These are phyloP conservation scores for Creontiades dilutus DNA, from an alignment of 2,888 invertebrate genomes.

Conservation along the genomic window DNA sequence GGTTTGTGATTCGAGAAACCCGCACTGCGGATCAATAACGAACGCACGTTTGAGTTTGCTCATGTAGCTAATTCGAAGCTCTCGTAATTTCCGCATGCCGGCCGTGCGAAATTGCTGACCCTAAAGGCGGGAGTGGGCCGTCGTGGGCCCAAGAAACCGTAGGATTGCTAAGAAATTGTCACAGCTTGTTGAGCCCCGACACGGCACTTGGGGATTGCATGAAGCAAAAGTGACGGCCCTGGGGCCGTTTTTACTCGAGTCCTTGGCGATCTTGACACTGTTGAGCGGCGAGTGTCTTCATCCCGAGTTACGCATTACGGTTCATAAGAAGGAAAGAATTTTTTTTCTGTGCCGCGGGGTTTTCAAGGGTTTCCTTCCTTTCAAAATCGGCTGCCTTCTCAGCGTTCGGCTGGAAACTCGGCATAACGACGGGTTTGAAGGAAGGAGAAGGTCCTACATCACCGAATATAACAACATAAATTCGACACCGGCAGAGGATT, in stretches of 20 bases:
- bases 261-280: slow-evolving; percentile 44
- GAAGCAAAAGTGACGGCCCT: slow-evolving; percentile 29
- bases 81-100: too few relatives aligned
- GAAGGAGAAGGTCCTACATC: too few relatives aligned
- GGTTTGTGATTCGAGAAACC: too few relatives aligned
- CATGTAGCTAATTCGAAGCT: too few relatives aligned
- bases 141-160: neutral
- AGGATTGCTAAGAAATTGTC: slow-evolving; percentile 58
- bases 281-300: slow-evolving; percentile 48
- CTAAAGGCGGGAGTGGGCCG: neutral
- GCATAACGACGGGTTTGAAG: too few relatives aligned
- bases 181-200: slow-evolving; percentile 62
- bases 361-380: slow-evolving; percentile 21
- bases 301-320: slow-evolving; percentile 40
- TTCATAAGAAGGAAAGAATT: slow-evolving; percentile 5
- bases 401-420: too few relatives aligned
- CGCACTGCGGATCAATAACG: too few relatives aligned
- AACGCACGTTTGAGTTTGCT: too few relatives aligned
- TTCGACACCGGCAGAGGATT: too few relatives aligned
- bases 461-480: too few relatives aligned
- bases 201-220: slow-evolving; percentile 60
- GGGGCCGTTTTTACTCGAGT: slow-evolving; percentile 44
- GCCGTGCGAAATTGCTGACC: neutral
- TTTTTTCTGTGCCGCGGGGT: neutral
- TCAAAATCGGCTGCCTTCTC: too few relatives aligned